A percentile compares a stretch with the other conserved stretches of the same genome.
phyloP scores from a whole-genome alignment of 2,888 invertebrate genomes.

The Drosophila paramelanica region DNA sequence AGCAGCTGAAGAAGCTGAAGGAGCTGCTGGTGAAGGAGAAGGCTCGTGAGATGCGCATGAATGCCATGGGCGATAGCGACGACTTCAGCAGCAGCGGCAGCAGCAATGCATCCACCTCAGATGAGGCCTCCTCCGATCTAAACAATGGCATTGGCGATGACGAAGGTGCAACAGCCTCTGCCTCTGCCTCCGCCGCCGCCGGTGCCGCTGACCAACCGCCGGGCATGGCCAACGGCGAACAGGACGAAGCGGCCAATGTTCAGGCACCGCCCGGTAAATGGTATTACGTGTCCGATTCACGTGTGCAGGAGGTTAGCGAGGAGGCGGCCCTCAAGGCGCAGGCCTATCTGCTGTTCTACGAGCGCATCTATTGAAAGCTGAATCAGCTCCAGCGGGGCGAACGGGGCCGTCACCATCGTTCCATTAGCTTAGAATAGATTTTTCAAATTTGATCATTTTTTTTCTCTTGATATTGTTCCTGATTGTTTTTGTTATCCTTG shows the following conservation, averaged over 20 bases:
- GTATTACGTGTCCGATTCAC: constrained; percentile 97
- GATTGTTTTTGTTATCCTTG: constrained; percentile 17
- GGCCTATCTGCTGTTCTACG: constrained; percentile 98
- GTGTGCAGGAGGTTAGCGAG: constrained; percentile 92
- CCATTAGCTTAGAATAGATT: constrained; percentile 27
- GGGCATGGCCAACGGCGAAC: constrained; percentile 70
- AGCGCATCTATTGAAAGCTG: constrained; percentile 90
- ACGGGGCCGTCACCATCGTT: constrained; percentile 23
- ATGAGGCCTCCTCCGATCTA: constrained; percentile 38
- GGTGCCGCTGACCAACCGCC: background rate
- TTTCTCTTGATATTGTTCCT: constrained; percentile 7
- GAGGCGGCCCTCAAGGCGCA: constrained; percentile 93
- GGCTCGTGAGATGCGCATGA: constrained; percentile 82
- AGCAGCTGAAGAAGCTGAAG: constrained; percentile 84
- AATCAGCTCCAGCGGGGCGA: constrained; percentile 1
- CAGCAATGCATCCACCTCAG: constrained; percentile 80
- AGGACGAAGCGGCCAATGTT: constrained; percentile 74
- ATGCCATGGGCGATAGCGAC: constrained; percentile 85
- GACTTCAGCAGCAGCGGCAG: constrained; percentile 87
- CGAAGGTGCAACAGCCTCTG: background rate
- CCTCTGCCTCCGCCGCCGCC: background rate
- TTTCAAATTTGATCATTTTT: background rate
- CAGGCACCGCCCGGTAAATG: constrained; percentile 90
- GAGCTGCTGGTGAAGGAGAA: constrained; percentile 83
- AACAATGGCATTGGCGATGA: constrained; percentile 26